A percentile compares a stretch with the other conserved stretches of the same genome.
phyloP scores from a whole-genome alignment of 2,113 vertebrate species.

The Arenaria interpres region DNA sequence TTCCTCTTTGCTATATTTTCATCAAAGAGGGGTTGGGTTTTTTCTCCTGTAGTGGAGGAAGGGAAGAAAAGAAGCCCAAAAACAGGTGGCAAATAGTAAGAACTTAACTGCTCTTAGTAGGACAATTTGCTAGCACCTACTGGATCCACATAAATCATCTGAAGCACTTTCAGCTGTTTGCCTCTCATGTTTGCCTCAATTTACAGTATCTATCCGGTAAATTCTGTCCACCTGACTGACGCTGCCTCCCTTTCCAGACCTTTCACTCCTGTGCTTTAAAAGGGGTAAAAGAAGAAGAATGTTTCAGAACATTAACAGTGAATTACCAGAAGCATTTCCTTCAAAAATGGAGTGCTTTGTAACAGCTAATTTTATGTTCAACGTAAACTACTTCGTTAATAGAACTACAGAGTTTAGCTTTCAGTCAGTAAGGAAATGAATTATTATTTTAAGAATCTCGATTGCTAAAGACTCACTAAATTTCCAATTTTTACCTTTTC shows the following conservation, averaged over 20 bases:
- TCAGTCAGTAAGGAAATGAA: neutral
- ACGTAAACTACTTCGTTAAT: neutral
- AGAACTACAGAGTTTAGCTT: neutral
- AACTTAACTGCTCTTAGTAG: neutral
- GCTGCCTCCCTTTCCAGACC: neutral
- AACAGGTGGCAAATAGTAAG: neutral
- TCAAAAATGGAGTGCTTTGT: neutral
- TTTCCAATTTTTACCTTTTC: neutral
- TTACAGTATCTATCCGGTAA: neutral
- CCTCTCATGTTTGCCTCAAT: neutral
- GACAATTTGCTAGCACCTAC: neutral
- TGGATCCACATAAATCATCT: neutral
- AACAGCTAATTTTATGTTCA: neutral
- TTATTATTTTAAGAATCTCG: neutral
- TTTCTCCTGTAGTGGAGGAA: neutral
- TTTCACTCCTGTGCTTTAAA: neutral
- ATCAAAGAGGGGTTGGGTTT: neutral
- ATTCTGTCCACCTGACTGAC: neutral
- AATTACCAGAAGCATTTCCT: neutral
- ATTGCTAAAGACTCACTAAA: neutral
- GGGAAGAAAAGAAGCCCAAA: neutral
- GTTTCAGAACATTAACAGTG: neutral
- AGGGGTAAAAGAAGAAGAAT: neutral
- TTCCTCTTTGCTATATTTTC: neutral
- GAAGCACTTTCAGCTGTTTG: neutral